Base-by-base conservation (phyloP, 2,113 vertebrate genomes). In the Pyrgilauda ruficollis region DNA sequence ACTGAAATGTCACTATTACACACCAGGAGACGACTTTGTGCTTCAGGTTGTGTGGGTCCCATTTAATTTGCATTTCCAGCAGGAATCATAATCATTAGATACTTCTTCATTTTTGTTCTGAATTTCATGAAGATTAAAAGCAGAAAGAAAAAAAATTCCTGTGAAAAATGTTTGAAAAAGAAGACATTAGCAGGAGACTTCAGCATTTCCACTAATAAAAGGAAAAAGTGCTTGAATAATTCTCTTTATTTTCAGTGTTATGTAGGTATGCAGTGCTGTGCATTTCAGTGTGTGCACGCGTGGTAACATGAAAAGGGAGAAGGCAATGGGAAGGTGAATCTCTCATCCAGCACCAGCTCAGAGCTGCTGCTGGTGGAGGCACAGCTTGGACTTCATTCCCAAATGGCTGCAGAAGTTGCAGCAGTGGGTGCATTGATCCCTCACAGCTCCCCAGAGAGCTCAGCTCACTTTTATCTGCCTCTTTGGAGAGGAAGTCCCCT, bases 341-440 rank as follows among this genome's bases (percentile, higher is more conserved):
- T 1, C 27, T 56, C 7, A 20, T 35, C 11, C 37, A 55, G 39
- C 39, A 55, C 21, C 37, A 28, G n/a, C 11, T 47, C 24, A 41
- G 84, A 64, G 43, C 49, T 0, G 1, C n/a, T 0, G 1, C 55
- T 44, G 63, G 2, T 56, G 22, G 52, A 85, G 67, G 9, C 37
- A n/a, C 9, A 22, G 5, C 16, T 50, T 74, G 55, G 30, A 6
- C 39, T 59, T 66, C 4, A 24, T 5, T 92, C 49, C 27, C 16
- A 52, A 73, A 33, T 2, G 8, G 30, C 23, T 49, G 52, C 33
- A 87, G 56, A 17, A 78, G 39, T 61, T 23, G 62, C 66, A 39
- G 2, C 0, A n/a, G 4, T 16, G 22, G 41, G 35, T 2, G 8
- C 4, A 39, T 13, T 10, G 20, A 24, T 67, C 35, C 49, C 58